phyloP scores from a whole-genome alignment of 2,888 invertebrate genomes.

The Bombylius discolor region DNA sequence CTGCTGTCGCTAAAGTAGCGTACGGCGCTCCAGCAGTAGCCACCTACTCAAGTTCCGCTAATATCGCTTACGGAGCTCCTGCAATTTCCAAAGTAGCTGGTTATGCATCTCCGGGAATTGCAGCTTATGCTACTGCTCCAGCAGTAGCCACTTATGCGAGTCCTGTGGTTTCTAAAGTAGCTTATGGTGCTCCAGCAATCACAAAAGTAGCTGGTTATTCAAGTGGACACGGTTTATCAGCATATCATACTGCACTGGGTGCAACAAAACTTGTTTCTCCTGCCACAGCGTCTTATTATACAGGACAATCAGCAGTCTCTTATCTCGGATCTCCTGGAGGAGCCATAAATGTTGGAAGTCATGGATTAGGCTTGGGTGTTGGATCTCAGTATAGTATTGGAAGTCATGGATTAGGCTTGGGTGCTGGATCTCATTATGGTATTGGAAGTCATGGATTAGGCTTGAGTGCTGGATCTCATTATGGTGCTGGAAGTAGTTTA shows the following conservation, averaged over 20 bases:
- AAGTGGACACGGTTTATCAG: neutral
- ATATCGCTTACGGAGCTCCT: constrained; percentile 5
- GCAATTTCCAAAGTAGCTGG: constrained; percentile 5
- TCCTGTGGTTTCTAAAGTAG: constrained; percentile 9
- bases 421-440: neutral
- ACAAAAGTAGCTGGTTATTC: constrained; percentile 4
- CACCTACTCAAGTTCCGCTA: constrained; percentile 7
- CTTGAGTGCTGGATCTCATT: neutral
- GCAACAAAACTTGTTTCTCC: constrained; percentile 4
- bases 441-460: neutral
- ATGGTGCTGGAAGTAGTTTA: constrained; percentile 8
- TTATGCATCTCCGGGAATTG: constrained; percentile 13
- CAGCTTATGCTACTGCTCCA: constrained; percentile 30
- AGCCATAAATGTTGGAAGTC: constrained; percentile 17
- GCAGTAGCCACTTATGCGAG: constrained; percentile 15
- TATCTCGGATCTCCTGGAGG: constrained; percentile 35
- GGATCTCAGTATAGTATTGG: neutral
- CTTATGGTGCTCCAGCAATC: constrained; percentile 2
- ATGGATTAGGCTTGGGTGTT: neutral
- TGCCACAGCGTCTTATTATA: constrained; percentile 7
- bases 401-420: neutral
- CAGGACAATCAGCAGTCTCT: constrained; percentile 9
- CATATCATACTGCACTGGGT: constrained; percentile 1
- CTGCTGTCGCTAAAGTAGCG: constrained; percentile 13
- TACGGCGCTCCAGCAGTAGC: constrained; percentile 14